Base-by-base conservation (phyloP, 1,140 invertebrate species). In the Pachypeltis micranthus region DNA sequence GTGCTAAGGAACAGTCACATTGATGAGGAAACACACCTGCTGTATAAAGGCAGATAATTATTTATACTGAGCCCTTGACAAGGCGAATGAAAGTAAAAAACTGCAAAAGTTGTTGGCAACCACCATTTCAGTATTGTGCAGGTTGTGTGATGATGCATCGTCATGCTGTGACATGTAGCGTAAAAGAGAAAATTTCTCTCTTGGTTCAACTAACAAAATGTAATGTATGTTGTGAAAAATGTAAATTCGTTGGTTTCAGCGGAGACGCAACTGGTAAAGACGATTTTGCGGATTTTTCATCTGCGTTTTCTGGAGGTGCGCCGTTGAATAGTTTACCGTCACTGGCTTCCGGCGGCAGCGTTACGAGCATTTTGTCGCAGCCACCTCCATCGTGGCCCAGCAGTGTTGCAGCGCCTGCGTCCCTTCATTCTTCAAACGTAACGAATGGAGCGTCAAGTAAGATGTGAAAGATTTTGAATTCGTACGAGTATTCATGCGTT, bases 251-350 rank as follows among this genome's bases (percentile, higher is more conserved):
- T 39, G 34, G 34, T 39, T 39, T n/a, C 34, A 39, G 34, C 7
- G 34, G n/a, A 7, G 47, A 51, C 12, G 12, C 47, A 4, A 21
- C 19, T 27, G 25, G 1, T 16, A 65, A 88, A 69, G 84, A 75
- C 72, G 69, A 74, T 65, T 90, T 89, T 72, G 87, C 87, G 0
- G 86, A 88, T 74, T 90, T 89, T 72, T 81, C 78, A 61, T 83
- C 82, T 27, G 85, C 86, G 19, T 88, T 88, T 73, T 58, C 65
- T 51, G 47, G 47, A 21, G 23, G 19, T 10, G 47, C 12, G 47
- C 19, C 47, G 4, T n/a, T 10, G 34, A 44, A 44, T 44, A 44
- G 34, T 12, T 44, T 44, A 10, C 10, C n/a, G n/a, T 12, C n/a
- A n/a, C n/a, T n/a, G n/a, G n/a, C n/a, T 31, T 10, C 39, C 24